phyloP scores from a whole-genome alignment of 2,888 invertebrate species.

The Epsilonema sp. region DNA sequence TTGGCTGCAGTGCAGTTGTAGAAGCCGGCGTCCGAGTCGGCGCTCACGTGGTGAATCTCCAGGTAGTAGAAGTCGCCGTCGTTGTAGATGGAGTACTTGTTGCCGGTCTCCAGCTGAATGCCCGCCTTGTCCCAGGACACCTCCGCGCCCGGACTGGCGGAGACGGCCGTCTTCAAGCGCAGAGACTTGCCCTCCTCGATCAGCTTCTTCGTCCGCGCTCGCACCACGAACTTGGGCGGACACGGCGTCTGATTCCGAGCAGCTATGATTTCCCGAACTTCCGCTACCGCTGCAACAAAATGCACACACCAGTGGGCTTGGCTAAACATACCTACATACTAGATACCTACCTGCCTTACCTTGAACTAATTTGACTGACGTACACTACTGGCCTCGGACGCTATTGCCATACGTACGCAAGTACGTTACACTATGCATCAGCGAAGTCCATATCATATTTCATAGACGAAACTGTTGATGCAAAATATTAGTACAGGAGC shows the following conservation, averaged over 20 bases:
- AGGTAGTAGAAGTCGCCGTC: constrained; percentile 29
- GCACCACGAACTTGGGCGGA: constrained; percentile 24
- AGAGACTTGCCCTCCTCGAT: constrained; percentile 25
- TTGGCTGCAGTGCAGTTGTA: constrained; percentile 27
- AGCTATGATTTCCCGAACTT: constrained; percentile 19
- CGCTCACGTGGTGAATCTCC: constrained; percentile 16
- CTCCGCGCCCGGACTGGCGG: constrained; percentile 21
- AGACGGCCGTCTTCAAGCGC: constrained; percentile 24
- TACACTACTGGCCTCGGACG: too few relatives aligned
- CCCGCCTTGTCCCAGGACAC: constrained; percentile 22
- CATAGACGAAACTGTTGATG: too few relatives aligned
- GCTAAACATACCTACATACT: too few relatives aligned
- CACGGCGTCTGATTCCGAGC: constrained; percentile 16
- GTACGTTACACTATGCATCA: too few relatives aligned
- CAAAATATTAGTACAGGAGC: too few relatives aligned
- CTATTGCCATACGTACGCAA: too few relatives aligned
- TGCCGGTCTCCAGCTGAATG: constrained; percentile 25
- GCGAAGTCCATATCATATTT: too few relatives aligned
- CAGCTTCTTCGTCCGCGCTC: constrained; percentile 9
- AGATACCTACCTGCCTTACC: too few relatives aligned
- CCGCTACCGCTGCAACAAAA: constrained; percentile 17
- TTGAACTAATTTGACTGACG: too few relatives aligned
- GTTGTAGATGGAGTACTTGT: constrained; percentile 28
- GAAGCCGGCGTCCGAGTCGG: constrained; percentile 13
- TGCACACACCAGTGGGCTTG: too few relatives aligned